Evolutionary conservation across 1,140 invertebrate genomes (phyloP), one percentile per base, ranked within the genome.

Genomic region (Papilio polytes): DNA sequence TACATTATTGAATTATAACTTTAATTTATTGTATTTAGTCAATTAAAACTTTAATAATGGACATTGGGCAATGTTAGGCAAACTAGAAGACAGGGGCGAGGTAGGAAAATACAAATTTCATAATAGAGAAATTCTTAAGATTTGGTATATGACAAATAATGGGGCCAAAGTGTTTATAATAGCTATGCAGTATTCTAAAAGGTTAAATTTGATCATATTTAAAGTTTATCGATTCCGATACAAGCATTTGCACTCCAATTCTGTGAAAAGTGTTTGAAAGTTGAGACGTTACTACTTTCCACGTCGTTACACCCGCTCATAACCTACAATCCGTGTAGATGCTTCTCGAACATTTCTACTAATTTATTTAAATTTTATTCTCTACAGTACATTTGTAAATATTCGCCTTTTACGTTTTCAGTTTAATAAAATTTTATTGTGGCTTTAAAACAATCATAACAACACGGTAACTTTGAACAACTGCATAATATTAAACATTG

Each of bases 201-300:
- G 36, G 36, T 78, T 78, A 78, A 46, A 51, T 63, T 36, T 63
- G 22, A 66, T 59, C 77, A 78, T 78, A 78, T 78, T 66, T 78
- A 63, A 78, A 78, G 56, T 78, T 78, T 78, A 78, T 63, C 77
- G 77, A 66, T 78, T 78, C 56, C 77, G 77, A 78, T 78, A 78
- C 77, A 78, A 78, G 59, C 59, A 63, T 78, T 78, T 63, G 77
- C 77, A 78, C 77, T 78, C 77, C 77, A 78, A 78, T 78, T 70
- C 77, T 46, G 18, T 66, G 77, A 78, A 78, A 78, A 78, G 18
- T 63, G 56, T 78, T 78, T 78, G 56, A 78, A 78, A 78, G 77
- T 78, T 78, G 77, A 78, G 77, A 66, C 77, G 59, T 78, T 78
- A 78, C 77, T 78, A 78, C 56, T 78, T 78, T 78, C 56, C 77